phyloP scores from a whole-genome alignment of 2,888 invertebrate genomes.

The Metallyticus violacea region DNA sequence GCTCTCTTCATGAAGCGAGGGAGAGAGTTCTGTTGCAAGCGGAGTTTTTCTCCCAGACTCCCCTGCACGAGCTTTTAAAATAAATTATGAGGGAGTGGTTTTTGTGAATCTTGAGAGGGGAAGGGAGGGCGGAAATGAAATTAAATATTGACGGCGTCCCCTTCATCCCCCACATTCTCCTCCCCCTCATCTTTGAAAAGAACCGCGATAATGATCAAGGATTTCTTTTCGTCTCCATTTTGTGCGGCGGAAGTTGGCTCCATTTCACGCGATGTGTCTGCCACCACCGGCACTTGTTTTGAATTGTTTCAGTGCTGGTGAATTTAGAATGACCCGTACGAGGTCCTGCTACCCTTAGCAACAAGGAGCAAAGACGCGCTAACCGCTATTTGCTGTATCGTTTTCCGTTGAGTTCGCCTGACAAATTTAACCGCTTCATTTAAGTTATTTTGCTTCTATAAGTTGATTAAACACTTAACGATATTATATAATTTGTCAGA shows the following conservation, averaged over 20 bases:
- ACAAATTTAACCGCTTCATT: too few relatives aligned
- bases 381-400: too few relatives aligned
- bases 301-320: background rate
- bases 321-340: background rate
- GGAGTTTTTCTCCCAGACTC: background rate
- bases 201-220: background rate
- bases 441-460: too few relatives aligned
- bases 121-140: background rate
- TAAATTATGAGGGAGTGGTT: background rate
- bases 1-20: background rate
- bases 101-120: background rate
- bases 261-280: background rate
- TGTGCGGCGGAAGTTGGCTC: background rate
- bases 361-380: too few relatives aligned
- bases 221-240: background rate
- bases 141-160: background rate
- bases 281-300: background rate
- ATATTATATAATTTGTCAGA: too few relatives aligned
- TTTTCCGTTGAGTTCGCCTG: too few relatives aligned
- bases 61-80: background rate
- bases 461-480: too few relatives aligned
- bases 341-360: too few relatives aligned
- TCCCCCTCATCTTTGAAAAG: background rate
- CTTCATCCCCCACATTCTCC: background rate
- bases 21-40: background rate